Base-by-base conservation (phyloP, 2,888 invertebrate species). In the Leucoma salicis region DNA sequence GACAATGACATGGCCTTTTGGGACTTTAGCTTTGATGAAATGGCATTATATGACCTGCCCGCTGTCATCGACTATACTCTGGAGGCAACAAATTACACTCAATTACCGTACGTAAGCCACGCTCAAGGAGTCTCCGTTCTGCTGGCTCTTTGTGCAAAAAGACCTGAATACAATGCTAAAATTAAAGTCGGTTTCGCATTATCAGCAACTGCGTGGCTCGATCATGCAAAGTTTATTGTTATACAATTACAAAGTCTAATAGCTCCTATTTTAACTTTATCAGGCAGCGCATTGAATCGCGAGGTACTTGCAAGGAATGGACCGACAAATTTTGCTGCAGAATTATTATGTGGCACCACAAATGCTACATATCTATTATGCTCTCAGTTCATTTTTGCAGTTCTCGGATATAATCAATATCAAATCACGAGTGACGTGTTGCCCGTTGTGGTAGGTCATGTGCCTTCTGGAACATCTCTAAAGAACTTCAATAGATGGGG, bases 61-160 rank as follows among this genome's bases (percentile, higher is more conserved):
- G 64, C 60, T 7, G 37, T 35, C 11, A 69, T 74, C 11, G 70
- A 75, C 41, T 70, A 66, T 32, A 49, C 72, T 2, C 42, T 75
- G 11, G 14, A 50, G 0, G 10, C 40, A 3, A 72, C 73, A 10
- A 46, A 49, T 2, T 38, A 57, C 25, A 36, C 46, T 2, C 49
- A 67, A 28, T 15, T 73, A 4, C 32, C 43, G 1, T 71, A 48
- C 21, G 45, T 74, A 0, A 65, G 56, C 0, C 71, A 69, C 41
- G 59, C 73, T 2, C 75, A 73, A 52, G 75, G 71, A 4, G 61
- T 49, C 0, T 15, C 39, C 2, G 31, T 56, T 14, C 37, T 65
- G 2, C 25, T 70, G 10, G 27, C 66, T 2, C 55, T 74, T 10
- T 66, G 70, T 27, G 46, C 69, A 1, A 61, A 65, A 31, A 50